A percentile compares a stretch with the other conserved stretches of the same genome.
Conservation (phyloP, 2,888 invertebrate species). For the Neoaliturus tenellus region DNA sequence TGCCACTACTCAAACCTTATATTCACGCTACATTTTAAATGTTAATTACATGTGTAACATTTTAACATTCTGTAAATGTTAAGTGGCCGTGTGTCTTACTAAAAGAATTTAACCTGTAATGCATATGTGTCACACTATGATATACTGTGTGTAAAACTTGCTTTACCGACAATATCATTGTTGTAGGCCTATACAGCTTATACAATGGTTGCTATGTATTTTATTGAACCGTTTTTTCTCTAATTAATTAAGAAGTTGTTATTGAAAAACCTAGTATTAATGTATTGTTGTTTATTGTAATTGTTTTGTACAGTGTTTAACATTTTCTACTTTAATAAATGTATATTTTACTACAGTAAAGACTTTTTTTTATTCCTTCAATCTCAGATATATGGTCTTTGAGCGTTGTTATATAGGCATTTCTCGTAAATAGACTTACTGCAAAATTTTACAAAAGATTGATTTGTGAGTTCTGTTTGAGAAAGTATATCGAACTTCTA, state of each 20-base stretch:
- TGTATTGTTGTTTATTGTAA: neutral
- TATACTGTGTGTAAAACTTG: neutral
- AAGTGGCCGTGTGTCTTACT: neutral
- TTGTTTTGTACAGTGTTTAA: conserved; percentile 2
- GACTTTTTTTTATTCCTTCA: too few species aligned
- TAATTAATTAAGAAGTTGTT: too few species aligned
- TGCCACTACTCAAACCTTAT: too few species aligned
- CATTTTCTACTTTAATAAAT: conserved; percentile 1
- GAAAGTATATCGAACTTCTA: too few species aligned
- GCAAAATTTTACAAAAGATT: too few species aligned
- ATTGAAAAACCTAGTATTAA: neutral
- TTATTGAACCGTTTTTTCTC: neutral
- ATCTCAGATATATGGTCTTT: too few species aligned
- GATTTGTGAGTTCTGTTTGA: too few species aligned
- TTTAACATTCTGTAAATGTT: neutral
- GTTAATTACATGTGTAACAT: neutral
- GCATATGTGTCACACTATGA: neutral
- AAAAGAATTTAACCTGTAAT: neutral
- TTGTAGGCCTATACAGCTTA: neutral
- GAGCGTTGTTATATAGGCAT: too few species aligned
- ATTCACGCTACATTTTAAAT: too few species aligned
- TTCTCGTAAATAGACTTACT: too few species aligned
- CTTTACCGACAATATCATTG: neutral
- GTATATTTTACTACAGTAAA: too few species aligned
- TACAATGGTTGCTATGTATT: neutral